phyloP scores from a whole-genome alignment of 2,797 vertebrate genomes.

The Sparus aurata region DNA sequence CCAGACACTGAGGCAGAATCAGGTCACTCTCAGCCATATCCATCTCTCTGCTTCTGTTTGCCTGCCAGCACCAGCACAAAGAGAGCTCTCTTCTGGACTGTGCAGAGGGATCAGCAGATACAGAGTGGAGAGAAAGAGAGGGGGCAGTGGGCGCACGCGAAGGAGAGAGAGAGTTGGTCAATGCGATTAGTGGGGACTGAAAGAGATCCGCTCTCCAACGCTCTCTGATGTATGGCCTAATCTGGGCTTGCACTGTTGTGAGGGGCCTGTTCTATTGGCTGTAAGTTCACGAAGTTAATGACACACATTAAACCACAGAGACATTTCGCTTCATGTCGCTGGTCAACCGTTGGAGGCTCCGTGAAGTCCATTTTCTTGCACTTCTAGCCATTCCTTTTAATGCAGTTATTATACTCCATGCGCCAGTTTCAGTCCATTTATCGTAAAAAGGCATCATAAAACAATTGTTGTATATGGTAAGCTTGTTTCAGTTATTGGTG shows the following conservation, averaged over 20 bases:
- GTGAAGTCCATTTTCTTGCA: slow-evolving; percentile 41
- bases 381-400: slow-evolving; percentile 23
- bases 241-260: slow-evolving; percentile 63
- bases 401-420: slow-evolving; percentile 27
- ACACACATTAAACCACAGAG: slow-evolving; percentile 58
- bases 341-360: slow-evolving; percentile 35
- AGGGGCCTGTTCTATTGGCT: slow-evolving; percentile 58
- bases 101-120: slow-evolving; percentile 78
- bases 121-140: slow-evolving; percentile 59
- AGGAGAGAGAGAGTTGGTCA: slow-evolving; percentile 70
- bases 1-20: slow-evolving; percentile 82
- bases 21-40: slow-evolving; percentile 84
- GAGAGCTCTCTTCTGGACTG: slow-evolving; percentile 80
- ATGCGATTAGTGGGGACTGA: slow-evolving; percentile 77
- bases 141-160: slow-evolving; percentile 54
- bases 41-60: slow-evolving; percentile 77
- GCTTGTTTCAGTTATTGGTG: slow-evolving; percentile 32
- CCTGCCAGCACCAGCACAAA: slow-evolving; percentile 82
- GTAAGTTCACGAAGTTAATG: slow-evolving; percentile 71
- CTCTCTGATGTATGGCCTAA: slow-evolving; percentile 79
- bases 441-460: slow-evolving; percentile 1
- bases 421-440: slow-evolving; percentile 7
- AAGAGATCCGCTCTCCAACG: slow-evolving; percentile 73
- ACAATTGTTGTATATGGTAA: slow-evolving; percentile 15
- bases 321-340: slow-evolving; percentile 45